Evolutionary conservation across 1,140 invertebrate genomes (phyloP), one percentile per base, ranked within the genome.

Genomic region (Pseudomyrmex sp.): DNA sequence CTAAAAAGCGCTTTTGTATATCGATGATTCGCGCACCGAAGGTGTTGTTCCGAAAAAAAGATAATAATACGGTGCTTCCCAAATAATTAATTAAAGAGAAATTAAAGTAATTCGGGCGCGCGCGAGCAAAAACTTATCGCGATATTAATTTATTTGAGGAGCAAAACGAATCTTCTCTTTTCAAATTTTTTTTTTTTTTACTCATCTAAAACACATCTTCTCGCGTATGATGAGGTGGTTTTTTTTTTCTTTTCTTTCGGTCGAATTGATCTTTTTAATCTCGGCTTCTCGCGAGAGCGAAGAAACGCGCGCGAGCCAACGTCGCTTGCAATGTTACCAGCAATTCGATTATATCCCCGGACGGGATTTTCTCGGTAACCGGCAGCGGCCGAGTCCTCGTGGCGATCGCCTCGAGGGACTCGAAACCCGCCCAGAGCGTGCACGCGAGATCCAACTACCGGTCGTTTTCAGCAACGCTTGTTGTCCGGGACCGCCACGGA

Each of bases 381-480:
- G 35, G 35, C 89, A 85, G 91, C 10, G 89, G 89, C 18, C 18
- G 18, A 93, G 92, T 93, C 92, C 92, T 80, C 87, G 85, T 83
- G 86, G 88, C 85, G 65, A 86, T 93, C 88, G 91, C 91, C 93
- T 91, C 92, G 91, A 90, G 91, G 35, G 35, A 90, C 91, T 91
- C 83, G 87, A 85, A 92, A 91, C 91, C 91, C 93, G 91, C 91
- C 91, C 91, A 92, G 91, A 93, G 89, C 85, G 79, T 83, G 90
- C 92, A 92, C 93, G 92, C 92, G 88, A 93, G 93, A 85, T 73
- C 35, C 75, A 35, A 70, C 88, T 92, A 92, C 90, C 89, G 88
- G 46, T 84, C 90, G 91, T 93, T 91, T 35, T 89, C 90, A 92
- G 90, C 90, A 83, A 89, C 89, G 89, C 91, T 87, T 83, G 88